Conservation (phyloP, 2,797 vertebrate species). For the Potorous gilbertii region DNA sequence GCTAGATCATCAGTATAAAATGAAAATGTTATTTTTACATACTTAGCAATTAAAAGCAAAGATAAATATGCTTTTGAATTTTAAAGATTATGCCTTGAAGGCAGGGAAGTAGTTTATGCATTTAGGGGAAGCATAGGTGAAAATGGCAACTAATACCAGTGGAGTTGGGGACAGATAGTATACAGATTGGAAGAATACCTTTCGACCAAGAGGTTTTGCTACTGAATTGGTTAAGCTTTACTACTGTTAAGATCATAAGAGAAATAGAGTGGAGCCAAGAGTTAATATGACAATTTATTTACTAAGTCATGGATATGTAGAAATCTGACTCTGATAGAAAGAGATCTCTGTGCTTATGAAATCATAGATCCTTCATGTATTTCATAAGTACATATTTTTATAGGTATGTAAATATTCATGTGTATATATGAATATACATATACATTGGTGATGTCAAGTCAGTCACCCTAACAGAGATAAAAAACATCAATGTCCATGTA, state of each 20-base stretch:
- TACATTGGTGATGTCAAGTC: background rate
- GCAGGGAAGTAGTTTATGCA: background rate
- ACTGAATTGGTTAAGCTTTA: background rate
- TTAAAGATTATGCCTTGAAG: background rate
- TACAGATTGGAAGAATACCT: background rate
- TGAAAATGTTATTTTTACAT: background rate
- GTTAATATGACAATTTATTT: background rate
- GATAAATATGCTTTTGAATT: background rate
- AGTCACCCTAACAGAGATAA: background rate
- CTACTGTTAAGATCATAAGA: background rate
- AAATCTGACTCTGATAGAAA: background rate
- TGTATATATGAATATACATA: background rate
- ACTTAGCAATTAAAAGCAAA: background rate
- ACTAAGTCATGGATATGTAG: background rate
- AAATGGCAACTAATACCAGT: background rate
- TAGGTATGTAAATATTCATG: background rate
- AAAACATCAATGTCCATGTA: background rate
- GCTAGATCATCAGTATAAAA: background rate
- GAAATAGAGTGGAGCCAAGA: background rate
- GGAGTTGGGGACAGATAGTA: background rate
- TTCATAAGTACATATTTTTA: background rate
- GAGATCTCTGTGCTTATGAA: background rate
- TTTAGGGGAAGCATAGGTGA: background rate
- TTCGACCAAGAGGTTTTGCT: background rate
- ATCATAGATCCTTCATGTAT: background rate